These are phyloP conservation scores for Lasiommata megera DNA, from an alignment of 2,888 invertebrate species.

Conservation along the genomic window DNA sequence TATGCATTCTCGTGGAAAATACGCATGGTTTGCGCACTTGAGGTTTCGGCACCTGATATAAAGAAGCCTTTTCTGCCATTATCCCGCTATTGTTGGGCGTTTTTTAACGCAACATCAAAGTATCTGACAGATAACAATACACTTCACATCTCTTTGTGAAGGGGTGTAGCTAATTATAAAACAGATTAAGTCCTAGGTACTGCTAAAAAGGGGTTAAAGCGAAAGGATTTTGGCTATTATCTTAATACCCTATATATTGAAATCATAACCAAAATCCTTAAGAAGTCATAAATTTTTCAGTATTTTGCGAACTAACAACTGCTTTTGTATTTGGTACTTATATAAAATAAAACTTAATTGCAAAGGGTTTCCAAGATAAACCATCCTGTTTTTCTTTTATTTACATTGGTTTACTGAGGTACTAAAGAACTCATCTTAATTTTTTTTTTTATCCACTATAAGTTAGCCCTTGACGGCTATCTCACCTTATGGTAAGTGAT, in stretches of 20 bases:
- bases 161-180: slow-evolving; percentile 49
- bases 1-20: slow-evolving; percentile 57
- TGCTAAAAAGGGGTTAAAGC: slow-evolving; percentile 45
- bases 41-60: slow-evolving; percentile 71
- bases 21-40: slow-evolving; percentile 69
- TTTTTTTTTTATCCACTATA: no score
- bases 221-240: slow-evolving; percentile 48
- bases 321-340: not conserved
- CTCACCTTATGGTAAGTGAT: no score
- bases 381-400: not conserved
- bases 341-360: not conserved
- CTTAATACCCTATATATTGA: slow-evolving; percentile 20
- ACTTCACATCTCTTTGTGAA: slow-evolving; percentile 41
- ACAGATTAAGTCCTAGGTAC: slow-evolving; percentile 42
- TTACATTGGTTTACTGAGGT: no score
- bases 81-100: slow-evolving; percentile 48
- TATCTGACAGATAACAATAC: slow-evolving; percentile 27
- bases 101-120: slow-evolving; percentile 53
- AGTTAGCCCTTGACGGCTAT: no score
- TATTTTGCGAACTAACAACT: not conserved
- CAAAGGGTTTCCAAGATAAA: not conserved
- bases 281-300: no score
- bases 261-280: no score
- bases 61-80: slow-evolving; percentile 52
- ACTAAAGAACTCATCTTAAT: no score